Evolutionary conservation across 1,140 invertebrate genomes (phyloP).

Genomic region (Bombus ignitus): DNA sequence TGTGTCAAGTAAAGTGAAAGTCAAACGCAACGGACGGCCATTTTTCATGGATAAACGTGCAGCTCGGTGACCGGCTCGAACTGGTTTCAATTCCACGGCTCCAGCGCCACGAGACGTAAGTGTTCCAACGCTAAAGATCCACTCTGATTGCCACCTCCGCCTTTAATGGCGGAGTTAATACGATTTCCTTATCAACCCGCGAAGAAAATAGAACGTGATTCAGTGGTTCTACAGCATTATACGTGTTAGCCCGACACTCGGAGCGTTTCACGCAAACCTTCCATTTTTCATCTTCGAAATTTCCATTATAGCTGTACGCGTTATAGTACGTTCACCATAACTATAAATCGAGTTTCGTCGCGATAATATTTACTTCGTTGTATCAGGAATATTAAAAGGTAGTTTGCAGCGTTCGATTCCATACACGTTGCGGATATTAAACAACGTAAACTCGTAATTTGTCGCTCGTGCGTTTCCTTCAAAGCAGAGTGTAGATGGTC

Average conservation of each 20-base stretch:
- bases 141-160: constrained; percentile 31
- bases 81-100: constrained; percentile 49
- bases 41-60: constrained; percentile 70
- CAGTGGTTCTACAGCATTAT: background rate
- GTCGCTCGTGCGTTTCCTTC: too few relatives aligned
- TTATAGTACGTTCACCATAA: too few relatives aligned
- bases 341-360: too few relatives aligned
- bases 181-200: constrained; percentile 19
- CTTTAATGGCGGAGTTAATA: constrained; percentile 11
- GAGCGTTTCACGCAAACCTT: too few relatives aligned
- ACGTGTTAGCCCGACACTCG: background rate
- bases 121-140: constrained; percentile 41
- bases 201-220: constrained; percentile 13
- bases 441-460: too few relatives aligned
- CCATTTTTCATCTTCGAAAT: too few relatives aligned
- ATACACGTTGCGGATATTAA: too few relatives aligned
- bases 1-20: constrained; percentile 73
- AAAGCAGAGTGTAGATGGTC: too few relatives aligned
- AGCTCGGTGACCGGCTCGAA: constrained; percentile 58
- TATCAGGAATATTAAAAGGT: too few relatives aligned
- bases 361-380: too few relatives aligned
- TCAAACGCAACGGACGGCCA: constrained; percentile 61
- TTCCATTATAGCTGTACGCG: too few relatives aligned
- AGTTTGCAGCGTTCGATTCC: too few relatives aligned
- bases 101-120: constrained; percentile 58